Evolutionary conservation across 2,888 invertebrate species (phyloP).

Genomic region (Mylabris sibirica): DNA sequence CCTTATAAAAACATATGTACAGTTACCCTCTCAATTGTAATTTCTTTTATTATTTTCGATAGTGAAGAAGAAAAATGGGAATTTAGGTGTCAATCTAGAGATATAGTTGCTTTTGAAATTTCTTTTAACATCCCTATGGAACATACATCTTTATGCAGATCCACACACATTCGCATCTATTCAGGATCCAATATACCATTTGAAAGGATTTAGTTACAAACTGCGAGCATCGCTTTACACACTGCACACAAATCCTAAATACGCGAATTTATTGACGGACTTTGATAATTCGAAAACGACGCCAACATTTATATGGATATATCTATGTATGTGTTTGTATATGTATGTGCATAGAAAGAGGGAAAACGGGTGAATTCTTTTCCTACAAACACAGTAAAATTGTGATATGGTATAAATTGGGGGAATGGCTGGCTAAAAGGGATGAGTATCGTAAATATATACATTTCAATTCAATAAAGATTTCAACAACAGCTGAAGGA

Average conservation of each 20-base stretch:
- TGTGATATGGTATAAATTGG: background rate
- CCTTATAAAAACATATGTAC: constrained; percentile 50
- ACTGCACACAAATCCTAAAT: constrained; percentile 61
- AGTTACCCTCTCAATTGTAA: constrained; percentile 17
- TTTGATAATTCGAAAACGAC: constrained; percentile 36
- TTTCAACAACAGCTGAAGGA: constrained; percentile 6
- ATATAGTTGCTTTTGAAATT: background rate
- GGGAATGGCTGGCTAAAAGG: background rate
- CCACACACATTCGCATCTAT: constrained; percentile 41
- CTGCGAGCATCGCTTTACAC: constrained; percentile 57
- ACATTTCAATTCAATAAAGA: constrained; percentile 1
- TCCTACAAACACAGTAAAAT: constrained; percentile 29
- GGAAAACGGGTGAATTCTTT: constrained; percentile 22
- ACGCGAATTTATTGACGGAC: constrained; percentile 59
- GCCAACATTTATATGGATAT: constrained; percentile 19
- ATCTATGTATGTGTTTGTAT: background rate
- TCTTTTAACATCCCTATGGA: background rate
- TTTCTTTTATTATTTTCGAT: background rate
- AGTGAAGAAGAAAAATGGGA: too few species aligned
- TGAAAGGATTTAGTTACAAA: constrained; percentile 60
- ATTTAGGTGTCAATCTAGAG: background rate
- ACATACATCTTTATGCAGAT: constrained; percentile 19
- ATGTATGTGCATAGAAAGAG: background rate
- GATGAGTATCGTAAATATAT: background rate
- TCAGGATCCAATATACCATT: constrained; percentile 54